Evolutionary conservation across 2,888 invertebrate genomes (phyloP).

Genomic region (Nebria salina): DNA sequence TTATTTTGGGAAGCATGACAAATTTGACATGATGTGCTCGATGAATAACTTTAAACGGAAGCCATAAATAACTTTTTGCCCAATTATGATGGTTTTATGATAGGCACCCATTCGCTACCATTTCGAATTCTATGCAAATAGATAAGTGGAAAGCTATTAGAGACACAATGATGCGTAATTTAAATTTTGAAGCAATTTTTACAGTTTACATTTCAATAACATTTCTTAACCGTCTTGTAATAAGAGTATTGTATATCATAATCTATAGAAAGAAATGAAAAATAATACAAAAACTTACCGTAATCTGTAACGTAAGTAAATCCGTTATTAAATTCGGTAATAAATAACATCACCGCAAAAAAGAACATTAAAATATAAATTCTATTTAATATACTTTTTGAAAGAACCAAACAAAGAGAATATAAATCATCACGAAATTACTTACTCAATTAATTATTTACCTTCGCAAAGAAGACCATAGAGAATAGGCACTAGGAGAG

Average conservation of each 20-base stretch:
- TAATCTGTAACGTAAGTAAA: not conserved
- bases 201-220: no score
- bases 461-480: slow-evolving; percentile 12
- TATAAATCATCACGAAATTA: slow-evolving; percentile 44
- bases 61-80: not conserved
- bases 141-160: not conserved
- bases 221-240: no score
- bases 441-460: slow-evolving; percentile 44
- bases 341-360: slow-evolving; percentile 27
- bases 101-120: not conserved
- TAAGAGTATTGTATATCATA: no score
- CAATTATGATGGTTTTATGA: not conserved
- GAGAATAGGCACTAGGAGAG: not conserved
- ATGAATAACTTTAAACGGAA: not conserved
- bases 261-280: not conserved
- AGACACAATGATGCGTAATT: no score
- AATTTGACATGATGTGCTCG: not conserved
- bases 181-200: no score
- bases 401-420: slow-evolving; percentile 25
- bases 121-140: not conserved
- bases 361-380: slow-evolving; percentile 40
- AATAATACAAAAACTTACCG: not conserved
- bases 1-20: not conserved
- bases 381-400: slow-evolving; percentile 44
- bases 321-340: slow-evolving; percentile 40